Base-by-base conservation (phyloP, 2,888 invertebrate species). In the Seladonia tumulorum region DNA sequence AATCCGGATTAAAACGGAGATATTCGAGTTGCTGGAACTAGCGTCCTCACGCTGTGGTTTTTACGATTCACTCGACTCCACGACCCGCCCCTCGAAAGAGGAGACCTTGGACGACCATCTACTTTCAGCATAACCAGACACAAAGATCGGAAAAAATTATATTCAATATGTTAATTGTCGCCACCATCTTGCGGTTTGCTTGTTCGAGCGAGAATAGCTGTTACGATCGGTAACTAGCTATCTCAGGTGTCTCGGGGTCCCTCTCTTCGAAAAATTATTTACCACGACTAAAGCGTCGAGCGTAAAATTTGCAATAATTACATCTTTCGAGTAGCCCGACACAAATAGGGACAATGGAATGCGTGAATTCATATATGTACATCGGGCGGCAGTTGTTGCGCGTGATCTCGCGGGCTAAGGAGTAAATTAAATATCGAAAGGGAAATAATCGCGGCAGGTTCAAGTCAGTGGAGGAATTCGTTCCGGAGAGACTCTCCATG, bases 401-500 rank as follows among this genome's bases (percentile, higher is more conserved):
- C 25, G 16, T 12, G 25, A 7, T 60, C 25, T 66, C 35, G 35
- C 66, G 10, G 35, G 66, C 2, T 39, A 7, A 35, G 85, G 39
- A 72, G 71, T 70, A 45, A 63, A 74, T 47, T 70, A 45, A 63
- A 74, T 47, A 68, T 74, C 74, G 75, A 74, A 25, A 45, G 73
- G 73, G 74, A 71, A 66, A 81, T 76, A 79, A 88, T 88, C 75
- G 66, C 72, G 12, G 60, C 74, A n/a, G 60, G 76, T 76, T 73
- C 79, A 87, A 82, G 79, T 83, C 75, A 57, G 75, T 39, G 45
- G 45, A 16, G 35, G 76, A 86, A 70, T 47, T 79, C 76, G 49
- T 79, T 18, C 42, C 1, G 42, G 81, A 76, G 53, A 68, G 73
- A 71, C 72, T 70, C 57, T 71, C 63, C 42, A 16, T 70, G 72